phyloP scores from a whole-genome alignment of 2,113 vertebrate genomes.

The Scatophagus argus region DNA sequence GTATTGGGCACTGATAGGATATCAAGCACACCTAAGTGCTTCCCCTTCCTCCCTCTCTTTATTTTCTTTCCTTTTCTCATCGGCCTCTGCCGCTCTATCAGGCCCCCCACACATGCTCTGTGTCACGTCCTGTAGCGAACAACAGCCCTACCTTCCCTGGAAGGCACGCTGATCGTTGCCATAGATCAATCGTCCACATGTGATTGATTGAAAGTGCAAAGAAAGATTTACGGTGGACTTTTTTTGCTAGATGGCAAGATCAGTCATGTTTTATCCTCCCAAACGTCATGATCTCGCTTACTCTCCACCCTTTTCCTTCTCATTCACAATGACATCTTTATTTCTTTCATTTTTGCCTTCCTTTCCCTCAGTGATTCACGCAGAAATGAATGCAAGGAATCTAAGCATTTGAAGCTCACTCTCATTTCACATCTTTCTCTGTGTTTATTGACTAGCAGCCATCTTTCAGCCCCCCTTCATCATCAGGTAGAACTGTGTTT shows the following conservation, averaged over 20 bases:
- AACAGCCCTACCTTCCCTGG: conserved; percentile 67
- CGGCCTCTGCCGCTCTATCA: conserved; percentile 72
- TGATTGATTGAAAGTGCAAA: conserved; percentile 33
- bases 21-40: conserved; percentile 82
- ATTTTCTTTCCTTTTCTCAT: conserved; percentile 81
- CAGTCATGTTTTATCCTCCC: conserved; percentile 33
- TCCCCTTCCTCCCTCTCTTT: conserved; percentile 80
- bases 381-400: background rate
- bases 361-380: background rate
- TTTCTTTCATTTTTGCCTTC: background rate
- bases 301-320: background rate
- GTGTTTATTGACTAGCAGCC: conserved; percentile 51
- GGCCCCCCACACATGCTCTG: conserved; percentile 74
- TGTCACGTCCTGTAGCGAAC: conserved; percentile 78
- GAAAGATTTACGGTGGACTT: conserved; percentile 50
- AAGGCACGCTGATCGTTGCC: conserved; percentile 42
- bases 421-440: conserved; percentile 26
- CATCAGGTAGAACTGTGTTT: conserved; percentile 59
- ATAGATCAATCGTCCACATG: conserved; percentile 56
- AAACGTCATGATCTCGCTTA: background rate
- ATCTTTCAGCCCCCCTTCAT: conserved; percentile 49
- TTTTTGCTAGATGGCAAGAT: conserved; percentile 43
- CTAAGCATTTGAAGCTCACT: background rate
- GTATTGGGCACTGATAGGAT: conserved; percentile 77
- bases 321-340: background rate